phyloP scores from a whole-genome alignment of 1,140 invertebrate species.

The Babylonia areolata region DNA sequence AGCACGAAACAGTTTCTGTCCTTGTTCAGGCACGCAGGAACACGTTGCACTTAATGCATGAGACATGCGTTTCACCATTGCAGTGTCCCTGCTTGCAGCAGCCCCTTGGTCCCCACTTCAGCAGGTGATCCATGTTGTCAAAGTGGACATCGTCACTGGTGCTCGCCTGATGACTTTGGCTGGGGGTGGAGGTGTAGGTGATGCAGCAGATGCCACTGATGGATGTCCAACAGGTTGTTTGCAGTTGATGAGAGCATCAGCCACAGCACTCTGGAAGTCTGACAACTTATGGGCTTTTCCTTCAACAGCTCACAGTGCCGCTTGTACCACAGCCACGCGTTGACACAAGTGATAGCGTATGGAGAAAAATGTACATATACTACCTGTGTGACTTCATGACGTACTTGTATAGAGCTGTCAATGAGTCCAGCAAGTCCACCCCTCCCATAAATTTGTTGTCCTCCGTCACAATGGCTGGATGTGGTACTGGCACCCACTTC shows the following conservation, averaged over 20 bases:
- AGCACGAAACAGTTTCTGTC: constrained; percentile 48
- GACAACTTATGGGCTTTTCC: neutral
- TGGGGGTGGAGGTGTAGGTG: neutral
- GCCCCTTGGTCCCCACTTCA: constrained; percentile 1
- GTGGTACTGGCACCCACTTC: constrained; percentile 60
- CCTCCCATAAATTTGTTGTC: constrained; percentile 76
- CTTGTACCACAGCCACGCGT: constrained; percentile 65
- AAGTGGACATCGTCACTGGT: neutral
- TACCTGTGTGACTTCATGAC: constrained; percentile 64
- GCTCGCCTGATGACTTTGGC: neutral
- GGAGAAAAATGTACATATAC: constrained; percentile 64
- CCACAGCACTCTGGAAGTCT: constrained; percentile 5
- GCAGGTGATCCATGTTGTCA: constrained; percentile 1
- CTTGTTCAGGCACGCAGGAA: constrained; percentile 36
- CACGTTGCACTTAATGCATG: constrained; percentile 31
- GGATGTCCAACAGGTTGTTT: neutral
- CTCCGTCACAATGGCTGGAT: constrained; percentile 68
- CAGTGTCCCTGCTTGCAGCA: neutral
- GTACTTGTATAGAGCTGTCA: constrained; percentile 59
- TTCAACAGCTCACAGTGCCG: neutral
- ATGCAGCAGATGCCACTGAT: neutral
- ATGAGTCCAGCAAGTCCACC: constrained; percentile 68
- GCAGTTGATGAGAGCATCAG: neutral
- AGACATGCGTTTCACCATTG: neutral
- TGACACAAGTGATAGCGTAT: constrained; percentile 65